Evolutionary conservation across 2,113 vertebrate species (phyloP).

Genomic region (Podocnemis expansa): DNA sequence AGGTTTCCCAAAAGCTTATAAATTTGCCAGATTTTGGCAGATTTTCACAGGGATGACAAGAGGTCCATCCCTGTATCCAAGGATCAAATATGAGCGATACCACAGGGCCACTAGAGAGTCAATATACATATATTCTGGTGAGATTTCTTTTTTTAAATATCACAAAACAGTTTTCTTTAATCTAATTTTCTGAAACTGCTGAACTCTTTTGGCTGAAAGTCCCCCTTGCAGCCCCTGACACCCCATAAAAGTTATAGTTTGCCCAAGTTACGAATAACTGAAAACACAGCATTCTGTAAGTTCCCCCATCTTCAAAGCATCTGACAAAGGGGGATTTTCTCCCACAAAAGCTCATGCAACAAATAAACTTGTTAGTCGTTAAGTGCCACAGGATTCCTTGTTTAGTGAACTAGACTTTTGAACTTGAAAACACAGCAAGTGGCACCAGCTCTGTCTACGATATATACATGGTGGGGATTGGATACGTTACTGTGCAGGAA

Average conservation of each 20-base stretch:
- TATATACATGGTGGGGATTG: not conserved
- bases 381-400: too few relatives aligned
- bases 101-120: not conserved
- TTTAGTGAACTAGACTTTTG: too few relatives aligned
- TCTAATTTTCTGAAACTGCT: not conserved
- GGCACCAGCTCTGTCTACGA: not conserved
- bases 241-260: not conserved
- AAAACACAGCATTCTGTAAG: not conserved
- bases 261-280: not conserved
- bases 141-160: not conserved
- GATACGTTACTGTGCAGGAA: not conserved
- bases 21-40: not conserved
- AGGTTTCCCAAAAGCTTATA: not conserved
- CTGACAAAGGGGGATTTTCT: too few relatives aligned
- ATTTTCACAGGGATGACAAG: not conserved
- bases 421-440: not conserved
- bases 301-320: too few relatives aligned
- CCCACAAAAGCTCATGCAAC: too few relatives aligned
- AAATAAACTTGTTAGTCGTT: too few relatives aligned
- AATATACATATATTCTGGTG: not conserved
- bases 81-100: not conserved
- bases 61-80: not conserved
- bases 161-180: not conserved
- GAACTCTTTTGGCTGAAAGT: not conserved
- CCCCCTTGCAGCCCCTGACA: too few relatives aligned